Conservation (phyloP, 2,888 invertebrate genomes). For the Monoplex corrugatus region DNA sequence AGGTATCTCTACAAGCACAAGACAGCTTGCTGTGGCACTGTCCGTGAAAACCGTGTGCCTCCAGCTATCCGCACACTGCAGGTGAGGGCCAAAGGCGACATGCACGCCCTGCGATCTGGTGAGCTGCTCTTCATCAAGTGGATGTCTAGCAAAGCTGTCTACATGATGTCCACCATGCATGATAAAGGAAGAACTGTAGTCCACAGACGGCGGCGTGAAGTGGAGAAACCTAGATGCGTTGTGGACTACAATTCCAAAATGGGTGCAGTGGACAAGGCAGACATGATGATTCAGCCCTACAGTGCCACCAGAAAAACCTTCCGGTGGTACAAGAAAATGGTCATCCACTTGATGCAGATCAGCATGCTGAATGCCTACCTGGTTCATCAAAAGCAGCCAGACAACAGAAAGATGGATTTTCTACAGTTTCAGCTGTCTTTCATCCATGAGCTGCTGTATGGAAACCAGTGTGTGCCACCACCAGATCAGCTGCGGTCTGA, state of each 20-base stretch:
- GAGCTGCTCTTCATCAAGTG: conserved; percentile 2
- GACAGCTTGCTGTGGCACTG: background rate
- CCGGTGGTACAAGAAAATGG: conserved; percentile 61
- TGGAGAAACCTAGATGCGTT: conserved; percentile 46
- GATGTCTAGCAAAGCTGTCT: background rate
- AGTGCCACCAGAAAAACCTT: conserved; percentile 54
- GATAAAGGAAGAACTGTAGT: conserved; percentile 44
- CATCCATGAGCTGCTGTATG: background rate
- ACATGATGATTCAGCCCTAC: background rate
- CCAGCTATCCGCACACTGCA: background rate
- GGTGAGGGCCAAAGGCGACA: background rate
- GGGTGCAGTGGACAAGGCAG: conserved; percentile 58
- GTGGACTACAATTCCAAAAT: conserved; percentile 57
- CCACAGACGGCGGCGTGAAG: conserved; percentile 44
- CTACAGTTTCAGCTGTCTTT: background rate
- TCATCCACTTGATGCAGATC: conserved; percentile 44
- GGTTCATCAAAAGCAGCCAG: background rate
- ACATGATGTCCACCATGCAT: conserved; percentile 55
- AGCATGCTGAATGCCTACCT: background rate
- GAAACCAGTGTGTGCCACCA: background rate
- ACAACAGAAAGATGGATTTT: background rate
- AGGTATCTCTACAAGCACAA: background rate
- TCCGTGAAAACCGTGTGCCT: background rate
- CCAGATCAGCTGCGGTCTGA: background rate
- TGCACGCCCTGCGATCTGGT: background rate